These are phyloP conservation scores for Drosophila orena DNA, from an alignment of 1,140 invertebrate genomes.

Conservation along the genomic window DNA sequence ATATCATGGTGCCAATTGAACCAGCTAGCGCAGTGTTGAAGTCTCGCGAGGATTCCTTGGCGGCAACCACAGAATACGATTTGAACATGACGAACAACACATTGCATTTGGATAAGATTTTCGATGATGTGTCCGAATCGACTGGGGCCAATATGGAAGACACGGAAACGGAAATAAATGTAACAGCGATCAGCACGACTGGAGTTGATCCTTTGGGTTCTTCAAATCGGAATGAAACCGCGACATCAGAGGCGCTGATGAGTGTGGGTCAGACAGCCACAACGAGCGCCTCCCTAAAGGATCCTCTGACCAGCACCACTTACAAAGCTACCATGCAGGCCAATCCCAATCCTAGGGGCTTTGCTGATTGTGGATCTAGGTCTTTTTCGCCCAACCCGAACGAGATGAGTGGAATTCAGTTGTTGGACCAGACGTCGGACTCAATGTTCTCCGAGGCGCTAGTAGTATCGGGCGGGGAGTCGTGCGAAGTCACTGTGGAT, in stretches of 20 bases:
- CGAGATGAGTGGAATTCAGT: constrained; percentile 75
- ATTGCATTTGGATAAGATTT: constrained; percentile 63
- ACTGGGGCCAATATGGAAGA: constrained; percentile 36
- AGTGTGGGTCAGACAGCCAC: constrained; percentile 5
- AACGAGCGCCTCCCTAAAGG: constrained; percentile 3
- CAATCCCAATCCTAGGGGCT: constrained; percentile 9
- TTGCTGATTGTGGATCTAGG: not conserved
- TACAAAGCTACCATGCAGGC: constrained; percentile 36
- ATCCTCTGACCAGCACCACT: constrained; percentile 64
- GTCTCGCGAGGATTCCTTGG: constrained; percentile 12
- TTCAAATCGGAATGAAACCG: constrained; percentile 19
- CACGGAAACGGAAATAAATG: constrained; percentile 58
- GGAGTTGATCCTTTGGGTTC: constrained; percentile 38
- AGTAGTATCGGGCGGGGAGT: constrained; percentile 55
- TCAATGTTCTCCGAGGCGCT: constrained; percentile 63
- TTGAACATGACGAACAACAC: constrained; percentile 54
- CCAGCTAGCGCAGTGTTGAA: constrained; percentile 68
- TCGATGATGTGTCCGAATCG: constrained; percentile 60
- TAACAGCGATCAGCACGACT: constrained; percentile 30
- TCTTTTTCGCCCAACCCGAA: constrained; percentile 9
- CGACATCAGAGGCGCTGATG: constrained; percentile 43
- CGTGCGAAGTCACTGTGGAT: constrained; percentile 50
- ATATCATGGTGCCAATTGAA: constrained; percentile 74
- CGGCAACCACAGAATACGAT: constrained; percentile 66
- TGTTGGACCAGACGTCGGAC: constrained; percentile 69